These are phyloP conservation scores for Venturia canescens DNA, from an alignment of 1,140 invertebrate genomes.

Conservation along the genomic window DNA sequence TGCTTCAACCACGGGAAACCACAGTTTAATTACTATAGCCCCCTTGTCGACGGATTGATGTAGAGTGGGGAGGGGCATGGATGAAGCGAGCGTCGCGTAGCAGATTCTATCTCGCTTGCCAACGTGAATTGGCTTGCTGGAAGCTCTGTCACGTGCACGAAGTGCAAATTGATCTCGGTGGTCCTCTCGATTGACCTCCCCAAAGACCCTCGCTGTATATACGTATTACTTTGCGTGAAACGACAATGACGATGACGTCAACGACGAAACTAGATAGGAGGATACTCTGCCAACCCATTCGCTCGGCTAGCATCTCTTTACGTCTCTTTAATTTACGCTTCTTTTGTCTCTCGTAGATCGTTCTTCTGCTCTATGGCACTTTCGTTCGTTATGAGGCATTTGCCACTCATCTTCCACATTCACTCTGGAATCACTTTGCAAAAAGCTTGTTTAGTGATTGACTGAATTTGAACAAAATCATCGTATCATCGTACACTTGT, in stretches of 20 bases:
- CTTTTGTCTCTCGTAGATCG: neutral
- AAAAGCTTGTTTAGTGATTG: too few relatives aligned
- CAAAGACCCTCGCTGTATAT: slow-evolving; percentile 40
- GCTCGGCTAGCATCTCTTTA: neutral
- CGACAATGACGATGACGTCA: slow-evolving; percentile 15
- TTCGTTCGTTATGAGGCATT: too few relatives aligned
- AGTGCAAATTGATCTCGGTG: slow-evolving; percentile 71
- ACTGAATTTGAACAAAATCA: too few relatives aligned
- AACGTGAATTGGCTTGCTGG: slow-evolving; percentile 70
- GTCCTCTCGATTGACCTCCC: slow-evolving; percentile 57
- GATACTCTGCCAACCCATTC: neutral
- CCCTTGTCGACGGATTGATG: slow-evolving; percentile 16
- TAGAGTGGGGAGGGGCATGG: neutral
- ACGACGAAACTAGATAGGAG: slow-evolving; percentile 19
- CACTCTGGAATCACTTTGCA: neutral
- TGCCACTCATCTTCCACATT: too few relatives aligned
- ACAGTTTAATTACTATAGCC: slow-evolving; percentile 75
- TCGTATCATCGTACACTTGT: too few relatives aligned
- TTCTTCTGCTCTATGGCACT: too few relatives aligned
- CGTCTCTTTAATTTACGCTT: neutral
- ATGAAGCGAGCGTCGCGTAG: slow-evolving; percentile 15
- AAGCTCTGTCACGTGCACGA: slow-evolving; percentile 70
- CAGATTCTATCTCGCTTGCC: slow-evolving; percentile 1
- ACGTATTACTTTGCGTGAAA: slow-evolving; percentile 47
- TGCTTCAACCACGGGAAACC: slow-evolving; percentile 72